Base-by-base conservation (phyloP, 2,113 vertebrate species). In the Paradoxurus hermaphroditus region DNA sequence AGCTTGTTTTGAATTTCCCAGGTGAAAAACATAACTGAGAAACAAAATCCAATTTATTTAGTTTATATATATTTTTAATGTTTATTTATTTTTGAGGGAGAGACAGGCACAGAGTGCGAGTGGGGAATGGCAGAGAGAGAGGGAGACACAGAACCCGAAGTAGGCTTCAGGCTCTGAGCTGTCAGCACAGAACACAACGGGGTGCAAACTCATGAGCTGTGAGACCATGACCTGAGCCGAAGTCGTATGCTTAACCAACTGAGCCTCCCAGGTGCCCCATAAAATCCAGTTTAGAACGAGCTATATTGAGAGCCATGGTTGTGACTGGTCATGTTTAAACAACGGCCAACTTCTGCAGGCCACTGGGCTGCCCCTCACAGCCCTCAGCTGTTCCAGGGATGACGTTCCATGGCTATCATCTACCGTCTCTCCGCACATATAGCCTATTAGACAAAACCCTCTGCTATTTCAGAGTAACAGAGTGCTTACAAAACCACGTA, bases 361-460 rank as follows among this genome's bases (percentile, higher is more conserved):
- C 51, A 9, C 29, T 62, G 1, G 0, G 14, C 39, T 1, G 83
- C 27, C 49, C 41, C 34, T 59, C 23, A 5, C 1, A 12, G n/a
- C 44, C 29, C 56, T 46, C 56, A 53, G 82, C 59, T 19, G 73
- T 81, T 92, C 90, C 49, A 31, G 70, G 65, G 77, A 92, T 1
- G 1, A 39, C 49, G 39, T 85, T 95, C 97, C 92, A 82, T 77
- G 90, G 62, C 53, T 97, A 23, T 96, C 91, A 84, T 6, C 93
- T 56, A 70, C 90, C 31, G 9, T 51, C 25, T 78, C n/a, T 73
- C 77, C 13, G 75, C 16, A 36, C 67, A n/a, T 49, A 75, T 62
- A 63, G 68, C 68, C 63, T 39, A 9, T 78, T 25, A 88, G 85
- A 73, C 79, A 86, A 88, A 92, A 34, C 83, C 31, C 63, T 95